Conservation (phyloP, 1,140 invertebrate genomes). For the Leptinotarsa defecta region DNA sequence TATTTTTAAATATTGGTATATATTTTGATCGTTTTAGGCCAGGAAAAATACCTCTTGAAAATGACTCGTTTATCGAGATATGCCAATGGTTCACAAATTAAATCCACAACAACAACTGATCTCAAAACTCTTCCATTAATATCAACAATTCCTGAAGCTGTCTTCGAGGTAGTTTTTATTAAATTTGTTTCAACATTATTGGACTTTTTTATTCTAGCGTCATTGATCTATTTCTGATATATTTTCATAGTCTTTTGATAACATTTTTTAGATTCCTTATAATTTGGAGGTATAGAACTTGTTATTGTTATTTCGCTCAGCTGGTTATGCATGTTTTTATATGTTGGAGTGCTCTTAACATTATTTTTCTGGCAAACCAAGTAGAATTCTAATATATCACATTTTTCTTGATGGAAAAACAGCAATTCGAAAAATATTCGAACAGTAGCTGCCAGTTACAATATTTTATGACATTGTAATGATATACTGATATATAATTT, state of each 20-base stretch:
- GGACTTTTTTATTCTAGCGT: constrained; percentile 6
- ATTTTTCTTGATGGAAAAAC: too few species aligned
- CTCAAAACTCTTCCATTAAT: not conserved
- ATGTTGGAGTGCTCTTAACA: too few species aligned
- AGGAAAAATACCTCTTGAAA: not conserved
- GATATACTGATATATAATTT: too few species aligned
- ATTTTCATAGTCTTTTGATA: constrained; percentile 5
- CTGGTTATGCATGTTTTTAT: not conserved
- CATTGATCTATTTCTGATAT: constrained; percentile 16
- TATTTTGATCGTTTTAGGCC: constrained; percentile 7
- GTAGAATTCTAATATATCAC: too few species aligned
- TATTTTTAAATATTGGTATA: constrained; percentile 15
- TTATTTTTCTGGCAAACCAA: too few species aligned
- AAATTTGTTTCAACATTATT: constrained; percentile 16
- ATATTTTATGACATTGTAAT: too few species aligned
- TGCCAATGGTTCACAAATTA: constrained; percentile 12
- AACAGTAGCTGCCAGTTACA: too few species aligned
- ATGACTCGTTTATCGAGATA: not conserved
- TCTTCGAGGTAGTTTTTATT: constrained; percentile 9
- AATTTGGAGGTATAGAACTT: not conserved
- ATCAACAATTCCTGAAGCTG: constrained; percentile 2
- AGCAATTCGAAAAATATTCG: too few species aligned
- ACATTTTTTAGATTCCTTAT: not conserved
- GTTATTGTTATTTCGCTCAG: not conserved
- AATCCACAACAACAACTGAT: constrained; percentile 12